Evolutionary conservation across 2,888 invertebrate species (phyloP), one percentile per base, ranked within the genome.

Genomic region (Argyresthia albistria): DNA sequence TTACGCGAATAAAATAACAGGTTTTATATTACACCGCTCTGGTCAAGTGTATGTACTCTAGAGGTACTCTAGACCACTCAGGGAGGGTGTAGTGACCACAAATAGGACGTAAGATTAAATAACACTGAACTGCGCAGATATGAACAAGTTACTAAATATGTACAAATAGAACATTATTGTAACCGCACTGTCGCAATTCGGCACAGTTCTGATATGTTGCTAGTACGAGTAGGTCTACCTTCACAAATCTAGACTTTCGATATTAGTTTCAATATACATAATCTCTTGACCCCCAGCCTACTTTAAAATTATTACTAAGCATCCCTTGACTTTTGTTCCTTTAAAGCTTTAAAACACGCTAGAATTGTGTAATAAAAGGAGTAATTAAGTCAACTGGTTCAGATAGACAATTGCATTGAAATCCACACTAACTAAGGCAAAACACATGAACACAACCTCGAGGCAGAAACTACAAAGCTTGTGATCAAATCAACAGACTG

Each of bases 91-190:
- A 69, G 69, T 73, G 70, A 84, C 86, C 87, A 68, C 86, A 87
- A 86, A 80, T 82, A 75, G 87, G 86, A 77, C 84, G 77, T 14
- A 67, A 74, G 69, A 83, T 87, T 81, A 69, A 79, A 86, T 86
- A 82, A 78, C 84, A 73, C 66, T 64, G 61, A 57, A 67, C 65
- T 67, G 69, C 50, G 25, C 46, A 36, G 51, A 73, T 74, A 67
- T 62, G 70, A 61, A 68, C 80, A 80, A 73, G 81, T 82, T 83
- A 81, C 83, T 84, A 81, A 80, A 80, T 82, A 81, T 73, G 79
- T 78, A 71, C 76, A 76, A 70, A 73, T 65, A 63, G 65, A 75
- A 78, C 2, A 79, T 77, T 71, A 79, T 76, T 76, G 75, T 76
- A 72, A 76, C 79, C 74, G 67, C 80, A 77, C 67, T 66, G 65